Evolutionary conservation across 1,140 invertebrate species (phyloP).

Genomic region (Rhyacophila brunnea): DNA sequence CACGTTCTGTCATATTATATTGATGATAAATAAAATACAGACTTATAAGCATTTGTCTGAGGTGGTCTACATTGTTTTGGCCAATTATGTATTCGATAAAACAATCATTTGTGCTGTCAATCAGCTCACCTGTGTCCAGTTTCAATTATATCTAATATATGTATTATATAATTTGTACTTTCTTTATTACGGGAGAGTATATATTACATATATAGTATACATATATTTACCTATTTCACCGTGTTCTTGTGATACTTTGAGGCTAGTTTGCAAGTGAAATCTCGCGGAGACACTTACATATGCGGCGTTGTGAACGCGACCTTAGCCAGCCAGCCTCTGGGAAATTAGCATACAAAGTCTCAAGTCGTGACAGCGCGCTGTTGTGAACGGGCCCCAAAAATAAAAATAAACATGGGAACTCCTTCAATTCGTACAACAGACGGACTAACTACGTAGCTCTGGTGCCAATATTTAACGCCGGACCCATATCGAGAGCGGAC

Average conservation of each 20-base stretch:
- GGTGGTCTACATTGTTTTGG: too few species aligned
- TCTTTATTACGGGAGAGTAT: too few species aligned
- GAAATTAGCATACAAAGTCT: conserved; percentile 35
- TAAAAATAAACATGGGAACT: not conserved
- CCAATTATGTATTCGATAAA: too few species aligned
- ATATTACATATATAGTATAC: too few species aligned
- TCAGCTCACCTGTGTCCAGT: too few species aligned
- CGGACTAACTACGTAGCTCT: conserved; percentile 5
- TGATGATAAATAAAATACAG: too few species aligned
- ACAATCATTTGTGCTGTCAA: too few species aligned
- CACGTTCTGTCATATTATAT: too few species aligned
- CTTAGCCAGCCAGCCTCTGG: conserved; percentile 21
- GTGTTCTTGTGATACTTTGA: not conserved
- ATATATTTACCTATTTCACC: too few species aligned
- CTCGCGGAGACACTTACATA: conserved; percentile 15
- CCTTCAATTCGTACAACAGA: conserved; percentile 14
- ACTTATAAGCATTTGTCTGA: too few species aligned
- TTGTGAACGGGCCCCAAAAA: conserved; percentile 29
- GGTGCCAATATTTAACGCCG: conserved; percentile 31
- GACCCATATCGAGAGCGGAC: conserved; percentile 23
- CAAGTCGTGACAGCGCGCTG: conserved; percentile 31
- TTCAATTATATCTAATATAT: too few species aligned
- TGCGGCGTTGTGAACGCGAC: conserved; percentile 26
- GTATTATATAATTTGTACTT: too few species aligned
- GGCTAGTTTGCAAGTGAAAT: conserved; percentile 35